These are phyloP conservation scores for Schlechtendalia chinensis DNA, from an alignment of 1,140 invertebrate genomes.

Conservation along the genomic window DNA sequence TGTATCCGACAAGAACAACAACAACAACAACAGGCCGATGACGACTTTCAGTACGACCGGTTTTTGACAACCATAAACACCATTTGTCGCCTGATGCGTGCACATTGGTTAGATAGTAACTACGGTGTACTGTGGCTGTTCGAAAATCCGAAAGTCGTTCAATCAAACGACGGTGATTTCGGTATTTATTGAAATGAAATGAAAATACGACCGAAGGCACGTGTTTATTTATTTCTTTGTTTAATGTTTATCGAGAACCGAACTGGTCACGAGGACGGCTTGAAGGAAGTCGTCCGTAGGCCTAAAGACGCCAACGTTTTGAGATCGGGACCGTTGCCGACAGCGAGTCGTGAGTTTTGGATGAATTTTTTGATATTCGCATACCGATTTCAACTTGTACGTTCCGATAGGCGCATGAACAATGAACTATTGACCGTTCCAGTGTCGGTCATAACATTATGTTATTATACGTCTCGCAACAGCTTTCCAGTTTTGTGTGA, in stretches of 20 bases:
- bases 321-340: not conserved
- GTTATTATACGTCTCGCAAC: no score
- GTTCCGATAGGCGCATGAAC: no score
- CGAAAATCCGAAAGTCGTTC: slow-evolving; percentile 24
- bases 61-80: not conserved
- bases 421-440: no score
- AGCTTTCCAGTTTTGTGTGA: no score
- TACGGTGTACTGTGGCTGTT: not conserved
- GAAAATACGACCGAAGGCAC: not conserved
- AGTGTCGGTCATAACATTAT: no score
- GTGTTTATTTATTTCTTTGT: not conserved
- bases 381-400: no score
- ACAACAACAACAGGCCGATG: not conserved
- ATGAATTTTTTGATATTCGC: no score
- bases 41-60: slow-evolving; percentile 3
- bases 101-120: not conserved
- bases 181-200: not conserved
- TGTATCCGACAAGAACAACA: not conserved
- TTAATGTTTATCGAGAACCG: not conserved
- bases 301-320: not conserved
- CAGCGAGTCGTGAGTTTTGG: no score
- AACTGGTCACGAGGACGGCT: not conserved
- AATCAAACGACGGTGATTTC: not conserved
- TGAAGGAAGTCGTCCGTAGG: not conserved
- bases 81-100: not conserved